Evolutionary conservation across 2,888 invertebrate species (phyloP).

Genomic region (Scotopteryx bipunctaria): DNA sequence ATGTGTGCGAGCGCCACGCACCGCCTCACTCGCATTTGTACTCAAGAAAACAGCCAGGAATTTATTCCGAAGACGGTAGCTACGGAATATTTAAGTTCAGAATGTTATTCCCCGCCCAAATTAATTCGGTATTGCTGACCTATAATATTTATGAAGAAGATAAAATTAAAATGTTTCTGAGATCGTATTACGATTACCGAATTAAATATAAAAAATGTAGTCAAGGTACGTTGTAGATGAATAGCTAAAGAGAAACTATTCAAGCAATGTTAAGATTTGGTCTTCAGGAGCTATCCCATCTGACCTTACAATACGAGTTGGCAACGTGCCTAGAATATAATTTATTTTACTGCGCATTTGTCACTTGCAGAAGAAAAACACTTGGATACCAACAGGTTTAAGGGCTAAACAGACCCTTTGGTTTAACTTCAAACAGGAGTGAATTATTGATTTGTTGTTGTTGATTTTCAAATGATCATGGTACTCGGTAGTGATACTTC

Average conservation of each 20-base stretch:
- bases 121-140: slow-evolving; percentile 38
- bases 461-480: too few relatives aligned
- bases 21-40: slow-evolving; percentile 60
- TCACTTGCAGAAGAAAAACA: slow-evolving; percentile 23
- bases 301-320: slow-evolving; percentile 26
- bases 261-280: slow-evolving; percentile 18
- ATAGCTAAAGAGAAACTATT: slow-evolving; percentile 12
- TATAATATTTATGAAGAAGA: slow-evolving; percentile 36
- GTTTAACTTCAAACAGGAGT: too few relatives aligned
- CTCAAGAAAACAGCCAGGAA: slow-evolving; percentile 57
- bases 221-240: not conserved
- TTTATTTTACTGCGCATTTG: slow-evolving; percentile 25
- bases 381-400: slow-evolving; percentile 26
- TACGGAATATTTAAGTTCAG: slow-evolving; percentile 33
- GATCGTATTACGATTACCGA: not conserved
- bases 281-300: slow-evolving; percentile 20
- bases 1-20: slow-evolving; percentile 69
- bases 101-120: slow-evolving; percentile 34
- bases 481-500: too few relatives aligned
- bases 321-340: slow-evolving; percentile 27
- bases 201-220: not conserved
- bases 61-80: slow-evolving; percentile 46
- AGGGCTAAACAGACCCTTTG: not conserved
- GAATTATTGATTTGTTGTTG: too few relatives aligned
- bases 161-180: slow-evolving; percentile 33